These are phyloP conservation scores for Cercocebus atys DNA, from an alignment of 2,113 vertebrate genomes.

Conservation along the genomic window DNA sequence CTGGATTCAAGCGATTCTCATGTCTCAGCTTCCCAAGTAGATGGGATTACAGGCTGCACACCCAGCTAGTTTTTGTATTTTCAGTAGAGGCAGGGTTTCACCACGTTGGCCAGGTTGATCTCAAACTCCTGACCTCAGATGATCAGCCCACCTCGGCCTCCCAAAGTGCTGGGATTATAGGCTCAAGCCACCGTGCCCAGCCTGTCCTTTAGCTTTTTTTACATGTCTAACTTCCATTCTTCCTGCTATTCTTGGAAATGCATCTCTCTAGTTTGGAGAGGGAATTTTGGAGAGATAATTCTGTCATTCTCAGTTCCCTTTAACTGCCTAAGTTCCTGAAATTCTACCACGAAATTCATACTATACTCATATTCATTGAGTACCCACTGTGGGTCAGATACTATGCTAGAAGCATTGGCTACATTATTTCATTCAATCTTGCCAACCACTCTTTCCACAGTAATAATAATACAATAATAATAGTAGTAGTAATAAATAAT, in stretches of 20 bases:
- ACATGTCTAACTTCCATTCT: background rate
- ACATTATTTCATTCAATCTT: background rate
- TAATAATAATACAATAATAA: background rate
- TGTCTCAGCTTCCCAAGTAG: too few relatives aligned
- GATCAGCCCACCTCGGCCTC: too few relatives aligned
- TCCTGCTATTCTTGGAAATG: background rate
- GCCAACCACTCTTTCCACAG: background rate
- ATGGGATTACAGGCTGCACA: too few relatives aligned
- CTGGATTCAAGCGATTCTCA: too few relatives aligned
- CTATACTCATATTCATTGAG: background rate
- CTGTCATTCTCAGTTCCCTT: background rate
- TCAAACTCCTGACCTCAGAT: too few relatives aligned
- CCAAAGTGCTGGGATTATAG: too few relatives aligned
- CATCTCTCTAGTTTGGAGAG: background rate
- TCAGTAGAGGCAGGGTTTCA: too few relatives aligned
- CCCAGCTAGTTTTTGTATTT: too few relatives aligned
- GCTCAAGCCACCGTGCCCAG: background rate
- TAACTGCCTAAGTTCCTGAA: background rate
- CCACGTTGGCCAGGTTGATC: too few relatives aligned
- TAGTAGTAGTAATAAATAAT: background rate
- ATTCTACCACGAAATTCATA: background rate
- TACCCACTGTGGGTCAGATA: background rate
- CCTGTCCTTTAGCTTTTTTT: background rate
- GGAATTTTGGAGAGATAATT: background rate
- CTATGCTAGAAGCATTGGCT: background rate